These are phyloP conservation scores for Drosophila sproati DNA, from an alignment of 1,140 invertebrate species.

Conservation along the genomic window DNA sequence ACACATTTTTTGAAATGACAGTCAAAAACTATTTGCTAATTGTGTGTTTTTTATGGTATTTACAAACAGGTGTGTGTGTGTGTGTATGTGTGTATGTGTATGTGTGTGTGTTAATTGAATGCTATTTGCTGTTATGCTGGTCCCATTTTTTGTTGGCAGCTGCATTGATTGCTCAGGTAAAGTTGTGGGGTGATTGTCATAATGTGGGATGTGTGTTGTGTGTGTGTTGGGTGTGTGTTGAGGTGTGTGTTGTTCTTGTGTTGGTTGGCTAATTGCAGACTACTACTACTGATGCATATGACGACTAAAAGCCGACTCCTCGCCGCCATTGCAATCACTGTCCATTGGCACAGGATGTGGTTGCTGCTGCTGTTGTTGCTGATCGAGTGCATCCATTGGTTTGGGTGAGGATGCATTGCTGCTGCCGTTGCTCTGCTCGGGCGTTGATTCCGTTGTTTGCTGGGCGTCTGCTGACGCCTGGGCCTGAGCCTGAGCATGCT, in stretches of 20 bases:
- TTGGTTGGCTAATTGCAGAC: background rate
- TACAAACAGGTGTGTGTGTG: slow-evolving; percentile 34
- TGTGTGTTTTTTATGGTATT: slow-evolving; percentile 26
- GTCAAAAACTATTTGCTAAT: background rate
- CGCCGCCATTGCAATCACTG: slow-evolving; percentile 68
- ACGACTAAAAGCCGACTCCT: slow-evolving; percentile 60
- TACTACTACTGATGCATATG: slow-evolving; percentile 65
- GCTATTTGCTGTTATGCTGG: slow-evolving; percentile 59
- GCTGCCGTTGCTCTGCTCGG: slow-evolving; percentile 24
- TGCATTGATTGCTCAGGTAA: slow-evolving; percentile 67
- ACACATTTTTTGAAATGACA: background rate
- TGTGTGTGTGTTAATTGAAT: slow-evolving; percentile 21
- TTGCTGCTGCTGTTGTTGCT: slow-evolving; percentile 24
- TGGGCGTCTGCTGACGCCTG: slow-evolving; percentile 26
- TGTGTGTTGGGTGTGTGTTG: background rate
- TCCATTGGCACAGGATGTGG: slow-evolving; percentile 74
- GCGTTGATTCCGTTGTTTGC: slow-evolving; percentile 53
- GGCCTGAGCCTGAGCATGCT: background rate
- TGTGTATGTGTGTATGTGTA: slow-evolving; percentile 12
- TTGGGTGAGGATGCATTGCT: slow-evolving; percentile 47
- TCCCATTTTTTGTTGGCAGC: slow-evolving; percentile 49
- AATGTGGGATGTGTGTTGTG: slow-evolving; percentile 25
- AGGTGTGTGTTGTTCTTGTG: slow-evolving; percentile 3
- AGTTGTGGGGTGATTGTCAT: slow-evolving; percentile 60
- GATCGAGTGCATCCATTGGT: slow-evolving; percentile 63